phyloP scores from a whole-genome alignment of 2,888 invertebrate genomes.

The Osmoderma eremita region DNA sequence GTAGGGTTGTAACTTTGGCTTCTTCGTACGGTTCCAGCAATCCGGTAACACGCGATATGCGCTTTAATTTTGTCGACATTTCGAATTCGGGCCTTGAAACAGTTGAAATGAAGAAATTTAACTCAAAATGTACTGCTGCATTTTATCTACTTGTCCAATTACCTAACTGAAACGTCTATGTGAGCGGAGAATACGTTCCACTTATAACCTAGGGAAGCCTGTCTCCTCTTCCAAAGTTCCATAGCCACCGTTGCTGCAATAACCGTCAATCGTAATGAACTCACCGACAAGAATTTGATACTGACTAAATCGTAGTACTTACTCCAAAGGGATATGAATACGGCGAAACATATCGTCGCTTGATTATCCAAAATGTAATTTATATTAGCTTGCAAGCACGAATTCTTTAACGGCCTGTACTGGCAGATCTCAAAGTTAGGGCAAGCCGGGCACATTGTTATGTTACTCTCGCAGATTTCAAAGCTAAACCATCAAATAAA shows the following conservation, averaged over 20 bases:
- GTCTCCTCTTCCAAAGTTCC: slow-evolving; percentile 55
- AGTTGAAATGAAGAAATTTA: neutral
- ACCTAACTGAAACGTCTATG: slow-evolving; percentile 35
- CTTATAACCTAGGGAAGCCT: slow-evolving; percentile 52
- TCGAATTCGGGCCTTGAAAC: slow-evolving; percentile 39
- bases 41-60: slow-evolving; percentile 36
- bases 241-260: slow-evolving; percentile 49
- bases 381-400: slow-evolving; percentile 66
- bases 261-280: too few species aligned
- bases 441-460: slow-evolving; percentile 69
- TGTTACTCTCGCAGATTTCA: slow-evolving; percentile 55
- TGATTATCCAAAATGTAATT: slow-evolving; percentile 60
- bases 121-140: neutral
- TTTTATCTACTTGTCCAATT: neutral
- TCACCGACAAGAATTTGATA: neutral
- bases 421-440: slow-evolving; percentile 64
- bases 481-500: slow-evolving; percentile 46
- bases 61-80: slow-evolving; percentile 9
- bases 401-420: slow-evolving; percentile 64
- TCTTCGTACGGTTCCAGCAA: slow-evolving; percentile 36
- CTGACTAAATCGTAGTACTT: neutral
- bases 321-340: slow-evolving; percentile 60
- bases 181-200: slow-evolving; percentile 54
- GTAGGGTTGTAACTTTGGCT: slow-evolving; percentile 5
- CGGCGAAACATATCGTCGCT: slow-evolving; percentile 54